These are phyloP conservation scores for Meteorus cinctellus DNA, from an alignment of 2,888 invertebrate species.

Conservation along the genomic window DNA sequence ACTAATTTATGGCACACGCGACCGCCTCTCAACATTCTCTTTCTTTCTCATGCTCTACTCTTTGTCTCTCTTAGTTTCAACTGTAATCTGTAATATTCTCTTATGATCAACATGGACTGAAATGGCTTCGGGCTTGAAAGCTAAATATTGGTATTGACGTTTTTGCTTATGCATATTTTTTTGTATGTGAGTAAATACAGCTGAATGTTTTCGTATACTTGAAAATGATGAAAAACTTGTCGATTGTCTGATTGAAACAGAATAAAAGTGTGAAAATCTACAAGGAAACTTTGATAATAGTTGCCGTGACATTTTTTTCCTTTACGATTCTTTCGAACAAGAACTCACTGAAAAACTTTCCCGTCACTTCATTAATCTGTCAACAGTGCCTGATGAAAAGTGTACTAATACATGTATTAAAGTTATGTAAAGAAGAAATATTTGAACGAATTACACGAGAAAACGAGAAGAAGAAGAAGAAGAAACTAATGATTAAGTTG, in stretches of 20 bases:
- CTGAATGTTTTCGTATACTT: not conserved
- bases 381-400: too few relatives aligned
- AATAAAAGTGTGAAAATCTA: too few relatives aligned
- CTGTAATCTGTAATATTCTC: slow-evolving; percentile 24
- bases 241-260: not conserved
- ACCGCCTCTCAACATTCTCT: slow-evolving; percentile 11
- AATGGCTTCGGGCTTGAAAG: slow-evolving; percentile 13
- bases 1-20: slow-evolving; percentile 29
- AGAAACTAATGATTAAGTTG: too few relatives aligned
- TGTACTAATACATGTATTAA: too few relatives aligned
- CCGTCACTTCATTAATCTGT: too few relatives aligned
- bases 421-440: too few relatives aligned
- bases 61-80: slow-evolving; percentile 5
- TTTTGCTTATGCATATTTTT: not conserved
- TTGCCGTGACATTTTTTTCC: too few relatives aligned
- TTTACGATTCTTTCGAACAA: too few relatives aligned
- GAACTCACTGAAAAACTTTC: too few relatives aligned
- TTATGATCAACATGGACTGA: slow-evolving; percentile 1
- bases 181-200: not conserved
- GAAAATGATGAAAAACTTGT: not conserved
- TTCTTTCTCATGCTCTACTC: not conserved
- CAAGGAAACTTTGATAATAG: too few relatives aligned
- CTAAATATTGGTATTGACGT: not conserved
- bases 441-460: too few relatives aligned
- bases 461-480: too few relatives aligned